Evolutionary conservation across 2,797 vertebrate genomes (phyloP).

Genomic region (Falco berigora): DNA sequence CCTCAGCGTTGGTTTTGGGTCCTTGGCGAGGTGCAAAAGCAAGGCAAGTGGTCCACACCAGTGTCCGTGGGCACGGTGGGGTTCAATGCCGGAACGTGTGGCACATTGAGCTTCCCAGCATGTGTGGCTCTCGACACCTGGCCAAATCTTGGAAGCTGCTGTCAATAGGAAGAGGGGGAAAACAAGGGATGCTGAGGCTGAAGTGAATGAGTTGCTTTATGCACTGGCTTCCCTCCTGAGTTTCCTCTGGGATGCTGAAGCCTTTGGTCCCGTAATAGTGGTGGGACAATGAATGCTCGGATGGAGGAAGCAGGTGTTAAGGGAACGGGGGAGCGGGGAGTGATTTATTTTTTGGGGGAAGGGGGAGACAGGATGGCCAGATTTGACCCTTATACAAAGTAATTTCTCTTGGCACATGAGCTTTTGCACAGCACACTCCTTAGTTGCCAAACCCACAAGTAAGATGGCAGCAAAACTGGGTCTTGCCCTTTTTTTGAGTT

Average conservation of each 20-base stretch:
- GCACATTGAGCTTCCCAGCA: rapidly evolving
- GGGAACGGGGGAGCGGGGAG: neutral
- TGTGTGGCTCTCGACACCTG: rapidly evolving
- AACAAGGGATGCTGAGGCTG: neutral
- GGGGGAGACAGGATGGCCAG: neutral
- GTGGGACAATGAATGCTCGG: constrained; percentile 12
- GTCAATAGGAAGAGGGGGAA: neutral
- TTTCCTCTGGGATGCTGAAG: constrained; percentile 50
- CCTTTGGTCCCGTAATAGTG: neutral
- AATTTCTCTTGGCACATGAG: neutral
- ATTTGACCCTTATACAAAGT: neutral
- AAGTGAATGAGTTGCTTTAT: neutral
- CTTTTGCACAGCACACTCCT: neutral
- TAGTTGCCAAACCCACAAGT: neutral
- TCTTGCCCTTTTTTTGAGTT: neutral
- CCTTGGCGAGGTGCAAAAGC: neutral
- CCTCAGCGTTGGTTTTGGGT: neutral
- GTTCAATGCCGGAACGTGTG: neutral
- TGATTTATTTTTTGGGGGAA: neutral
- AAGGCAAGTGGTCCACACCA: neutral
- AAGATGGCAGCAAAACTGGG: neutral
- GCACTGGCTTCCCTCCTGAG: neutral
- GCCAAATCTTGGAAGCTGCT: neutral
- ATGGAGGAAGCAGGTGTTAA: constrained; percentile 50
- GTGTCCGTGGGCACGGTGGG: neutral